Evolutionary conservation across 2,113 vertebrate species (phyloP), one percentile per base, ranked within the genome.

Genomic region (Muscicapa adusta): DNA sequence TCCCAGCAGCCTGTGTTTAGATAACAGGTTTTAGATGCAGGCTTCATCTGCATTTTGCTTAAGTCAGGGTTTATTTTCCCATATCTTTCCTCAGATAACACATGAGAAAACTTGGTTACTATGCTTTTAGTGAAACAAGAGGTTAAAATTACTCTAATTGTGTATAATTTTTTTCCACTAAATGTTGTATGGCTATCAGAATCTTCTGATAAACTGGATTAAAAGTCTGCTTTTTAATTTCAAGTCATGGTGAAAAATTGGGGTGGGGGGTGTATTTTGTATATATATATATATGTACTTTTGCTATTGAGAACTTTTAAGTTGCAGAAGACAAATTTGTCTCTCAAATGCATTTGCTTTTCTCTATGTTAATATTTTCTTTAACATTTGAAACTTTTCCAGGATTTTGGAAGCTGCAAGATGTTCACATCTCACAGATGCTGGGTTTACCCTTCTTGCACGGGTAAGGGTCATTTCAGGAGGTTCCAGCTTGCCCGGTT

Each of bases 371-470:
- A 71, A 70, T 34, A 18, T 72, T 36, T 76, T 88, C 43, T 89
- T 82, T 82, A 79, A 85, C 28, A 10, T 95, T 80, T 94, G 23
- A 84, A 94, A 90, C 63, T 86, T 95, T 79, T 95, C 47, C 94
- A 99, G 99, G 97, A 99, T 99, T 96, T 96, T 99, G 96, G 99
- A 99, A 97, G 99, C 98, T 93, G 98, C 99, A 65, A 97, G 99
- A 79, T 99, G 99, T 96, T 99, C 99, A 56, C 99, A 99, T 91
- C 97, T 99, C 88, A 99, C 99, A 8, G 99, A 99, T 14, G 98
- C 98, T 73, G 99, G 99, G 42, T 99, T 99, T 96, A 98, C 98
- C 25, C 98, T 99, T 51, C 93, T 99, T 58, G 99, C 99, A 93
- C 98, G 98, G 98, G 99, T 99, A 97, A 98, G 98, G 71, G 63